Evolutionary conservation across 2,888 invertebrate species (phyloP).

Genomic region (Eupithecia subumbrata): DNA sequence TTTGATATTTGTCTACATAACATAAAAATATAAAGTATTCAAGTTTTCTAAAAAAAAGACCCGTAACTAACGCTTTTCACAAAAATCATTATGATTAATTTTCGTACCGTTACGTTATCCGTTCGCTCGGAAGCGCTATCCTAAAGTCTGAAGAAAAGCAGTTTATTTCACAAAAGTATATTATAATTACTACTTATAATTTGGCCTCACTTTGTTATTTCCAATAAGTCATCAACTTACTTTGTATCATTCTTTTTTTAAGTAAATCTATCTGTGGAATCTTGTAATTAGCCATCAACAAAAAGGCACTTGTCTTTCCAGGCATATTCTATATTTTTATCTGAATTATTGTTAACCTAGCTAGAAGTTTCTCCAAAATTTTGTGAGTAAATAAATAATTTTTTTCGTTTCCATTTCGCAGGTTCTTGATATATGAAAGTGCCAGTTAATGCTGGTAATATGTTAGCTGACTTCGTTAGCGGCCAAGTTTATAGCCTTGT

Average conservation of each 20-base stretch:
- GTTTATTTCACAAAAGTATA: not conserved
- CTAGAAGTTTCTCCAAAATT: too few relatives aligned
- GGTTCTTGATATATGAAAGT: not conserved
- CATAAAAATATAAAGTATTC: too few relatives aligned
- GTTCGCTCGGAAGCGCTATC: not conserved
- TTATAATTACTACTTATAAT: not conserved
- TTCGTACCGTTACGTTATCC: not conserved
- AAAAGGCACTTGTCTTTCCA: too few relatives aligned
- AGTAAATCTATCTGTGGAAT: too few relatives aligned
- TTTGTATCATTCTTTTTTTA: too few relatives aligned
- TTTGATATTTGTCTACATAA: too few relatives aligned
- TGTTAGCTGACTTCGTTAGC: constrained; percentile 19
- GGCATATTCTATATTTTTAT: too few relatives aligned
- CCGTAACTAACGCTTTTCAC: not conserved
- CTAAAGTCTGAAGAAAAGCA: not conserved
- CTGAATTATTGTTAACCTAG: too few relatives aligned
- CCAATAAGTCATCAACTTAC: too few relatives aligned
- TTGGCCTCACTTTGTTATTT: not conserved
- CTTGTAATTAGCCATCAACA: too few relatives aligned
- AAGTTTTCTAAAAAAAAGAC: too few relatives aligned
- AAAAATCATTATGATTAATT: not conserved
- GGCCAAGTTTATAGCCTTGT: constrained; percentile 31
- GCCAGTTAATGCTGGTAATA: constrained; percentile 1
- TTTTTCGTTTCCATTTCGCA: not conserved
- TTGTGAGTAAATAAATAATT: not conserved